Evolutionary conservation across 2,888 invertebrate species (phyloP).

Genomic region (Parnassius mnemosyne): DNA sequence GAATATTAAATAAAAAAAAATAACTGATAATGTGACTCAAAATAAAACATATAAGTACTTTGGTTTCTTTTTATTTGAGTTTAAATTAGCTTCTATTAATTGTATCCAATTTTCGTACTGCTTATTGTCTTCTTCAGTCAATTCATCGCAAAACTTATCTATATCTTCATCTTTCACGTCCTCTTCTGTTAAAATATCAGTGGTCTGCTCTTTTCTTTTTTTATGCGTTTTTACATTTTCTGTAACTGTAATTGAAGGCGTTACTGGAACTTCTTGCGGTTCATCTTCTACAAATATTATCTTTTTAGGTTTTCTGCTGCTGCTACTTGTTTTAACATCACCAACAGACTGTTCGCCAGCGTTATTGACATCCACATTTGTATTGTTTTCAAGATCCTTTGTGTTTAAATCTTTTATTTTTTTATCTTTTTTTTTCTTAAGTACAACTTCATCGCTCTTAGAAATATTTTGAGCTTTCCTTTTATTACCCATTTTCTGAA

Average conservation of each 20-base stretch:
- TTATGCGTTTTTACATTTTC: constrained; percentile 16
- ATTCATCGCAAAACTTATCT: constrained; percentile 66
- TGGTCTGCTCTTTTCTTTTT: constrained; percentile 12
- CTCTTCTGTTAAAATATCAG: constrained; percentile 42
- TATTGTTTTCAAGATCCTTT: not conserved
- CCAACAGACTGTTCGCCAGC: constrained; percentile 12
- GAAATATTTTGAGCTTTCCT: constrained; percentile 30
- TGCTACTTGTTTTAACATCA: constrained; percentile 11
- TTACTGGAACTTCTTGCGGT: constrained; percentile 14
- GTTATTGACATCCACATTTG: constrained; percentile 13
- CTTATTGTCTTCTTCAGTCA: constrained; percentile 63
- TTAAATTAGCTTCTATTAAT: constrained; percentile 64
- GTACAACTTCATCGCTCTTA: constrained; percentile 28
- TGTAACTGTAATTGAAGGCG: constrained; percentile 21
- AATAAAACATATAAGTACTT: constrained; percentile 26
- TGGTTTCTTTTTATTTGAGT: constrained; percentile 48
- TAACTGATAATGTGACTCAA: too few relatives aligned
- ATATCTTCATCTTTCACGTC: constrained; percentile 68
- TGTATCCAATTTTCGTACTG: constrained; percentile 69
- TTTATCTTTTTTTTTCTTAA: constrained; percentile 18
- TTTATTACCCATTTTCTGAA: constrained; percentile 45
- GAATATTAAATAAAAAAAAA: too few relatives aligned
- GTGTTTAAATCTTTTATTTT: not conserved
- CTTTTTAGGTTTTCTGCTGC: constrained; percentile 22
- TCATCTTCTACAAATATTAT: constrained; percentile 28